Evolutionary conservation across 1,140 invertebrate genomes (phyloP).

Genomic region (Sycophila sp.): DNA sequence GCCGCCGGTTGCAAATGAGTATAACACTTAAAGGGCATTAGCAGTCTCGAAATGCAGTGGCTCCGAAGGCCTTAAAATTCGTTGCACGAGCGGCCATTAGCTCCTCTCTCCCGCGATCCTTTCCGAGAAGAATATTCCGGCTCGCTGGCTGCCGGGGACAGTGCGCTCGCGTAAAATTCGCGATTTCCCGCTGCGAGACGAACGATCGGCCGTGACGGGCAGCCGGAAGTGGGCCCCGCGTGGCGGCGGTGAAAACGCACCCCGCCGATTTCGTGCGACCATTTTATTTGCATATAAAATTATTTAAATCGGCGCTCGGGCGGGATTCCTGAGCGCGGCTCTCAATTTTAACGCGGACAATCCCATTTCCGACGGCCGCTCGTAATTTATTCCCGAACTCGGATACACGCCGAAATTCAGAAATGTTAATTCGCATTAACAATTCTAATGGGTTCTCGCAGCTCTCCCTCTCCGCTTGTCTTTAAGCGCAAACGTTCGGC

Average conservation of each 20-base stretch:
- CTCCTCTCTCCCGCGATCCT: not conserved
- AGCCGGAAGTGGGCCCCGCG: conserved; percentile 48
- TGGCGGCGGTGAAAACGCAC: conserved; percentile 43
- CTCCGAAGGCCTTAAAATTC: not conserved
- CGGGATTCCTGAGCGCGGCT: no score
- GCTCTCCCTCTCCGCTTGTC: no score
- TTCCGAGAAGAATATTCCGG: conserved; percentile 6
- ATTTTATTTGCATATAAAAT: conserved; percentile 2
- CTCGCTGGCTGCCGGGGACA: not conserved
- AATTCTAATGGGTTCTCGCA: no score
- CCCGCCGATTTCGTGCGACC: not conserved
- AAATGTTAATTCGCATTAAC: no score
- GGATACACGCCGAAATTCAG: no score
- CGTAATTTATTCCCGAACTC: no score
- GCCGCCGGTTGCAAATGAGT: not conserved
- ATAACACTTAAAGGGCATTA: conserved; percentile 4
- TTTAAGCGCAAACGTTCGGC: no score
- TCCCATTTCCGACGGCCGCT: conserved; percentile 43
- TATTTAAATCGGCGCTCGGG: no score
- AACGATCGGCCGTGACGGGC: conserved; percentile 47
- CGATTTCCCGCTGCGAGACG: conserved; percentile 1
- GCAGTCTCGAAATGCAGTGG: not conserved
- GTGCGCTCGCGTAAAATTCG: not conserved
- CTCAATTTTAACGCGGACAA: not conserved
- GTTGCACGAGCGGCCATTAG: conserved; percentile 1